Conservation (phyloP, 2,113 vertebrate species). For the Podarcis raffonei region DNA sequence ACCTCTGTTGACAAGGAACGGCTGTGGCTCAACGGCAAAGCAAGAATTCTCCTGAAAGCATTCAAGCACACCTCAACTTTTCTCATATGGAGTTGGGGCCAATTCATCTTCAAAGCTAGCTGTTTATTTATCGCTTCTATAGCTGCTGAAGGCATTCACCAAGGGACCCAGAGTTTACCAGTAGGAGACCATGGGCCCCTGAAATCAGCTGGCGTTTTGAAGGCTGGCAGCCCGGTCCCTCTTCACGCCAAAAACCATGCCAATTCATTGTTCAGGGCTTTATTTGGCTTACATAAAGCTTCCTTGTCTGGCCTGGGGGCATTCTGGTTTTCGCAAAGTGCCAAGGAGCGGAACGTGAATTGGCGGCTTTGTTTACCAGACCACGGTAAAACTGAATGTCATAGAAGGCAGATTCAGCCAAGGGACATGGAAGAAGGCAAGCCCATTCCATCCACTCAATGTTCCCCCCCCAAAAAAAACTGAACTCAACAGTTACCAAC, state of each 20-base stretch:
- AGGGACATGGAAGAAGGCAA: slow-evolving; percentile 34
- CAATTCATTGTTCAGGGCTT: slow-evolving; percentile 45
- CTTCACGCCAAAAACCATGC: slow-evolving; percentile 28
- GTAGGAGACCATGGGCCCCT: neutral
- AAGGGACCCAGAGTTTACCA: neutral
- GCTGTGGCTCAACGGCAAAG: neutral
- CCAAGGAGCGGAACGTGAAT: slow-evolving; percentile 38
- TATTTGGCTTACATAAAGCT: slow-evolving; percentile 45
- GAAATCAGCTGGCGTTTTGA: neutral
- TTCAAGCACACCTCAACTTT: too few relatives aligned
- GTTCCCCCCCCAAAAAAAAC: slow-evolving; percentile 6
- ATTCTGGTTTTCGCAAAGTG: slow-evolving; percentile 40
- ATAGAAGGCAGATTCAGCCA: slow-evolving; percentile 39
- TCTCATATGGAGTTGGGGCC: neutral
- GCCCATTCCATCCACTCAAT: slow-evolving; percentile 14
- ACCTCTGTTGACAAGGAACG: neutral
- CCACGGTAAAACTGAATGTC: slow-evolving; percentile 43
- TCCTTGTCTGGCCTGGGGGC: slow-evolving; percentile 35
- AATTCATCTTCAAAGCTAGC: neutral
- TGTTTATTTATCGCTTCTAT: neutral
- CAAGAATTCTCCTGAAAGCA: neutral
- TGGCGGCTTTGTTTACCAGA: slow-evolving; percentile 57
- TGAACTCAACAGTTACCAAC: slow-evolving; percentile 1
- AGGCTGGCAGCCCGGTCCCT: slow-evolving; percentile 12
- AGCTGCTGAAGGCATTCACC: neutral